Percentiles rank a stretch among this genome's conserved stretches.
Conservation (phyloP, 2,113 vertebrate species). For the Thermophis baileyi region DNA sequence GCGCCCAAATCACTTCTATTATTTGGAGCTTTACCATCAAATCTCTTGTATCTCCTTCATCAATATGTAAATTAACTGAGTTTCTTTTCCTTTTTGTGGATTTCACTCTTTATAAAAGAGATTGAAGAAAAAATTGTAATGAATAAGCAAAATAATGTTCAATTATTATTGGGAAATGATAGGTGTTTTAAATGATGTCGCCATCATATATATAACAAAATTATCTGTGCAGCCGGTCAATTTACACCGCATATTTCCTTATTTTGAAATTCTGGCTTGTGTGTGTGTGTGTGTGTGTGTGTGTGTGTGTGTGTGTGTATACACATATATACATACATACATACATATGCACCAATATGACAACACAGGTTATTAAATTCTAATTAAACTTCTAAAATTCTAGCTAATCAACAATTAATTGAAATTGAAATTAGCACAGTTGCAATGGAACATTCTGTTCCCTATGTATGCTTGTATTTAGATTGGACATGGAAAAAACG, state of each 20-base stretch:
- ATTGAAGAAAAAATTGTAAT: neutral
- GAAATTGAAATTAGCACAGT: neutral
- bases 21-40: conserved; percentile 55
- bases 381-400: neutral
- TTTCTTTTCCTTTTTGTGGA: conserved; percentile 10
- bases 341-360: neutral
- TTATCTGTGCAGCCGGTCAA: neutral
- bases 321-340: too few relatives aligned
- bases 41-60: conserved; percentile 40
- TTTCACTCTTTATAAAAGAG: neutral
- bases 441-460: neutral
- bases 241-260: neutral
- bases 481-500: neutral
- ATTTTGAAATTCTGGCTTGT: neutral
- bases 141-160: neutral
- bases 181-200: neutral
- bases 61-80: conserved; percentile 48
- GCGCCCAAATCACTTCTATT: conserved; percentile 53
- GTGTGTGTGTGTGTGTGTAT: too few relatives aligned
- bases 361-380: neutral
- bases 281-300: too few relatives aligned
- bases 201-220: neutral
- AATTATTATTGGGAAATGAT: neutral
- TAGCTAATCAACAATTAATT: neutral
- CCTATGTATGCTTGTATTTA: neutral